Evolutionary conservation across 2,888 invertebrate genomes (phyloP).

Genomic region (Leuctra nigra): DNA sequence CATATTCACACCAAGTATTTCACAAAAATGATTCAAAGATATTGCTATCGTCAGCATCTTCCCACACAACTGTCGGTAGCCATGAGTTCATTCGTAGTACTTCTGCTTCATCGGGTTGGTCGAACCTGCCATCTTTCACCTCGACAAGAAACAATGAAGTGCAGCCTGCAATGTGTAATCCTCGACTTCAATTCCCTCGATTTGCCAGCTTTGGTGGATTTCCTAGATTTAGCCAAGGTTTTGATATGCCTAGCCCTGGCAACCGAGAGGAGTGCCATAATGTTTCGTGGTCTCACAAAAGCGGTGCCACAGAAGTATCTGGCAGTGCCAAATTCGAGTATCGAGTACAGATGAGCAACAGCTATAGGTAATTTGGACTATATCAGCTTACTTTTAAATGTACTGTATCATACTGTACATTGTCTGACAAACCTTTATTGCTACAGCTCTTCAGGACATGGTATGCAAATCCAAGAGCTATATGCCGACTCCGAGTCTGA

Average conservation of each 20-base stretch:
- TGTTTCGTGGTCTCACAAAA: slow-evolving; percentile 15
- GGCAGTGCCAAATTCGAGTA: slow-evolving; percentile 34
- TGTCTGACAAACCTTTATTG: neutral
- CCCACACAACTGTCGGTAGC: too few species aligned
- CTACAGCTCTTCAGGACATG: neutral
- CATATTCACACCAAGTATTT: too few species aligned
- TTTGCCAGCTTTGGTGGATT: slow-evolving; percentile 39
- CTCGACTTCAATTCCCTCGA: slow-evolving; percentile 37
- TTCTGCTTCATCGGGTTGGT: slow-evolving; percentile 18
- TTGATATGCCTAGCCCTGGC: neutral
- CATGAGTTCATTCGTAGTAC: slow-evolving; percentile 15
- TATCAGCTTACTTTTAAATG: neutral
- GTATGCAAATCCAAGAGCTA: neutral
- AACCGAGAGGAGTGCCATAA: neutral
- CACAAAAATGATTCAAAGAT: too few species aligned
- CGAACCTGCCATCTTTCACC: neutral
- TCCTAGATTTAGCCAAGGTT: slow-evolving; percentile 35
- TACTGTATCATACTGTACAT: neutral
- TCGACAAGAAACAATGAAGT: slow-evolving; percentile 17
- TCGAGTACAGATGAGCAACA: slow-evolving; percentile 19
- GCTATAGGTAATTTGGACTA: slow-evolving; percentile 23
- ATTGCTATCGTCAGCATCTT: too few species aligned
- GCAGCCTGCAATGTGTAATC: slow-evolving; percentile 28
- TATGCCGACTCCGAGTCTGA: slow-evolving; percentile 44
- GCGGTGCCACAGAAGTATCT: slow-evolving; percentile 31